phyloP scores from a whole-genome alignment of 2,113 vertebrate species.

The Arenaria interpres region DNA sequence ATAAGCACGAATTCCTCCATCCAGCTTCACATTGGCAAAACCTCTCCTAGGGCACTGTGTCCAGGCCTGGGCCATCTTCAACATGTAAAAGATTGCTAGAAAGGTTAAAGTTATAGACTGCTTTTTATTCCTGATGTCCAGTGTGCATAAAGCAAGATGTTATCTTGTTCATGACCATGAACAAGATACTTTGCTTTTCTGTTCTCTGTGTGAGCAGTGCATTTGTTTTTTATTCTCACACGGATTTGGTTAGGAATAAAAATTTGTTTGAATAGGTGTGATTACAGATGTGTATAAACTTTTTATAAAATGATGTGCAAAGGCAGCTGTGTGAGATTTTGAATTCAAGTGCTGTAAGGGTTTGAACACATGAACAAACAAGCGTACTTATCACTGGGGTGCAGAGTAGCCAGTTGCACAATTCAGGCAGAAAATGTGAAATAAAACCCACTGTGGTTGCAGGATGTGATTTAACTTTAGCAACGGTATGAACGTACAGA shows the following conservation, averaged over 20 bases:
- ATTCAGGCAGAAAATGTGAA: background rate
- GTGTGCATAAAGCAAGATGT: background rate
- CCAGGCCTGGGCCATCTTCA: background rate
- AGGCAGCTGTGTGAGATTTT: background rate
- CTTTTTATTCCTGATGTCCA: background rate
- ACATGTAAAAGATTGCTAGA: background rate
- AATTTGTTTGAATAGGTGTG: background rate
- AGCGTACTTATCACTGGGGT: background rate
- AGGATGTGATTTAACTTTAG: background rate
- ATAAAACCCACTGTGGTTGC: background rate
- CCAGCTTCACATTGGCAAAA: background rate
- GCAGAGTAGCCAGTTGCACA: background rate
- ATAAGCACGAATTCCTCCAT: background rate
- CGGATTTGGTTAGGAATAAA: background rate
- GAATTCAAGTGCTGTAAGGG: background rate
- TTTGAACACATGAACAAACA: background rate
- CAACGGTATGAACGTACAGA: background rate
- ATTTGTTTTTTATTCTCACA: background rate
- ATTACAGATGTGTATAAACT: background rate
- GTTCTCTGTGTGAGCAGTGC: background rate
- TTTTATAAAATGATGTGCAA: background rate
- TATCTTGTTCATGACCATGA: background rate
- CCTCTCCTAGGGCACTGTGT: background rate
- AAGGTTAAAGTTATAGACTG: background rate
- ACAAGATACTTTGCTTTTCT: background rate